Evolutionary conservation across 2,113 vertebrate genomes (phyloP).

Genomic region (Felis catus): F.catus_Fca126_mat1.0 CM031412.1:69171001-69171500

Average conservation of each 20-base stretch:
- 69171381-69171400: not conserved
- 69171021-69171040: not conserved
- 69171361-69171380: not conserved
- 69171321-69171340: not conserved
- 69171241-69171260: not conserved
- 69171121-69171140: not conserved
- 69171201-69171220: not conserved
- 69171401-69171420: not conserved
- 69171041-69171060: not conserved
- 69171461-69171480: not conserved
- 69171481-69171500: not conserved
- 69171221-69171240: not conserved
- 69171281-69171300: not conserved
- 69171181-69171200: not conserved
- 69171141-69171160: not conserved
- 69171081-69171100: constrained; percentile 15
- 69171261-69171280: not conserved
- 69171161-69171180: constrained; percentile 10
- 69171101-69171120: not conserved
- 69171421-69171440: not conserved
- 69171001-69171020: not conserved
- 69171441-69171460: not conserved
- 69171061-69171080: not conserved
- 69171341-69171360: not conserved
- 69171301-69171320: not conserved